A percentile compares a stretch with the other conserved stretches of the same genome.
These are phyloP conservation scores for Paradoxurus hermaphroditus DNA, from an alignment of 2,113 vertebrate genomes.

Conservation along the genomic window DNA sequence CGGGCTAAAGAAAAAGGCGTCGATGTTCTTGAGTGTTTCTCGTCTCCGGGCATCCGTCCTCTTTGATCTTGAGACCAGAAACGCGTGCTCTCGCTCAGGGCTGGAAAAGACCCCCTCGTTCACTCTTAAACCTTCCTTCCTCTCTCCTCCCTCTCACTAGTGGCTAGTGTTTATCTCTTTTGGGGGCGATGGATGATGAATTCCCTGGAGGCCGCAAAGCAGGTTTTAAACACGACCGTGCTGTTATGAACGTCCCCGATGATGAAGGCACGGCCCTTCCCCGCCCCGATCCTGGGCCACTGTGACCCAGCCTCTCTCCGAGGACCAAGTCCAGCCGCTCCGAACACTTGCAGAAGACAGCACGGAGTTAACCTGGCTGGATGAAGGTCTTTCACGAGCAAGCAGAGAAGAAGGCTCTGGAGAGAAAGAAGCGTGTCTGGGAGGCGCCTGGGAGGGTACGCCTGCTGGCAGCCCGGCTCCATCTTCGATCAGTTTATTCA, in stretches of 20 bases:
- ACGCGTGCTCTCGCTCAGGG: neutral
- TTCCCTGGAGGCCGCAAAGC: neutral
- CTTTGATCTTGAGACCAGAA: neutral
- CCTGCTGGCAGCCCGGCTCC: neutral
- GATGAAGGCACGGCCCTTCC: neutral
- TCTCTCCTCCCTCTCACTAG: neutral
- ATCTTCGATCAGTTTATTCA: neutral
- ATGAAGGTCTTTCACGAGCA: too few species aligned
- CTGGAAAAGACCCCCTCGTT: neutral
- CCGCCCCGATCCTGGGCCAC: neutral
- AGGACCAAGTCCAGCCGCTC: neutral
- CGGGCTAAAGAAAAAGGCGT: neutral
- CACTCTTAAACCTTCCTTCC: neutral
- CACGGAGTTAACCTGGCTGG: fast-evolving
- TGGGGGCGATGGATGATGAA: neutral
- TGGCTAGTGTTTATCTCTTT: neutral
- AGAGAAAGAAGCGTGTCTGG: neutral
- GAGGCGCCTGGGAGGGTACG: neutral
- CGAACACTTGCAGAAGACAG: neutral
- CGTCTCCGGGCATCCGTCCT: neutral
- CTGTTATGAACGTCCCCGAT: neutral
- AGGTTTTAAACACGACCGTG: neutral
- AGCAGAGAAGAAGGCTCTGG: neutral
- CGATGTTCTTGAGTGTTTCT: neutral
- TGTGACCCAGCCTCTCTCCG: neutral